Evolutionary conservation across 2,888 invertebrate species (phyloP).

Genomic region (Notodonta ziczac): DNA sequence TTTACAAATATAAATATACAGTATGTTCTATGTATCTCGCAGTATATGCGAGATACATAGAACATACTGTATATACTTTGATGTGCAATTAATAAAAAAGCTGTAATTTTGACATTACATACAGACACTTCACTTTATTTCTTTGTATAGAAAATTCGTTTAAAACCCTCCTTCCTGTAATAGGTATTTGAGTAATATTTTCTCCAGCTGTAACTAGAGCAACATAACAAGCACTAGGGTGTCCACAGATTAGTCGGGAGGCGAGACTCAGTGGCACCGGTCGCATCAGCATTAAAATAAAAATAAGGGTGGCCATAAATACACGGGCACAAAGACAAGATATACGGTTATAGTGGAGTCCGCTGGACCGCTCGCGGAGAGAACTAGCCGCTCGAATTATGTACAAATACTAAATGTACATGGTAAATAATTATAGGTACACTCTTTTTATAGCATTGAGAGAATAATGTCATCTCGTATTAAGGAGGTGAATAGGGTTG

Average conservation of each 20-base stretch:
- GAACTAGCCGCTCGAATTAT: constrained; percentile 44
- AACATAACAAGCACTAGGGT: constrained; percentile 30
- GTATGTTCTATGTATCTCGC: too few relatives aligned
- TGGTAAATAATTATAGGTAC: constrained; percentile 39
- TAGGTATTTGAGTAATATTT: neutral
- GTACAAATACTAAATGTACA: constrained; percentile 43
- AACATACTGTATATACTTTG: too few relatives aligned
- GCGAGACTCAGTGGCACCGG: constrained; percentile 79
- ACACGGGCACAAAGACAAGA: constrained; percentile 78
- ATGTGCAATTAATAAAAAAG: too few relatives aligned
- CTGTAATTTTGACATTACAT: too few relatives aligned
- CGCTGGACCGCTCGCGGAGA: constrained; percentile 60
- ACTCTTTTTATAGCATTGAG: constrained; percentile 34
- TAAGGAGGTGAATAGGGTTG: too few relatives aligned
- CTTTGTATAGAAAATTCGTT: too few relatives aligned
- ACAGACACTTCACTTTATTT: too few relatives aligned
- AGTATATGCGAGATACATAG: too few relatives aligned
- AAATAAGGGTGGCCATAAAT: constrained; percentile 82
- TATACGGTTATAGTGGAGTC: constrained; percentile 79
- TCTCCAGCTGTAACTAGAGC: neutral
- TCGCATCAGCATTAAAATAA: constrained; percentile 84
- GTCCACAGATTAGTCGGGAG: constrained; percentile 65
- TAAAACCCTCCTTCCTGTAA: too few relatives aligned
- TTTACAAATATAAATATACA: too few relatives aligned
- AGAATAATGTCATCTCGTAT: neutral